These are phyloP conservation scores for Enteromius anoplus DNA, from an alignment of 2,797 vertebrate genomes.

Conservation along the genomic window DNA sequence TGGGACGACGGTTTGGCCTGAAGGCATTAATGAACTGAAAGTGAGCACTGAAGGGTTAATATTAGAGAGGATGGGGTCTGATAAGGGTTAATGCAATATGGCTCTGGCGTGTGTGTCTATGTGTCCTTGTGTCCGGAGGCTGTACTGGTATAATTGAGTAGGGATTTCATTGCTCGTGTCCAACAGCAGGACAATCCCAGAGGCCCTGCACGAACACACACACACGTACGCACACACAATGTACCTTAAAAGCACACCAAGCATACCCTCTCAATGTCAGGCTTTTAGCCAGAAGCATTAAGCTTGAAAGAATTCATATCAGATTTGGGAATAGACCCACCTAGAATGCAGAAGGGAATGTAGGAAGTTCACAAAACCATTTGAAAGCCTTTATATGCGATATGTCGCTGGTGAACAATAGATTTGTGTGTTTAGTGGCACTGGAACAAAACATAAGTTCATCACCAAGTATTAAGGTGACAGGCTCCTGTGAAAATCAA, in stretches of 20 bases:
- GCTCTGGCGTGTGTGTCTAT: constrained; percentile 33
- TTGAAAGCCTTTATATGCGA: constrained; percentile 30
- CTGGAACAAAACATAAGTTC: constrained; percentile 29
- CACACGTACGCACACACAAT: constrained; percentile 19
- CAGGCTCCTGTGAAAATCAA: constrained; percentile 24
- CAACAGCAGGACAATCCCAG: constrained; percentile 52
- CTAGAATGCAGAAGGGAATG: constrained; percentile 39
- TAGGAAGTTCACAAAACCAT: constrained; percentile 38
- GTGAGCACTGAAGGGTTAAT: constrained; percentile 51
- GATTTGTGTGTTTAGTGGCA: constrained; percentile 34
- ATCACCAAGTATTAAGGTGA: constrained; percentile 28
- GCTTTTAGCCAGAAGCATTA: constrained; percentile 48
- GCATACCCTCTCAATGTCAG: constrained; percentile 51
- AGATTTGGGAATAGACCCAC: constrained; percentile 48
- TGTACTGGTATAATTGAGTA: constrained; percentile 44
- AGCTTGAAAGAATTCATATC: constrained; percentile 52
- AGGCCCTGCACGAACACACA: constrained; percentile 33
- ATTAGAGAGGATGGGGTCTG: constrained; percentile 43
- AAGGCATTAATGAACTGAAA: constrained; percentile 48
- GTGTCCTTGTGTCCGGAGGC: constrained; percentile 46
- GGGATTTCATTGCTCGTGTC: constrained; percentile 56
- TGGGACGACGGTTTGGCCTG: constrained; percentile 33
- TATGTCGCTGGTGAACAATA: constrained; percentile 42
- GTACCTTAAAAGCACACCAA: constrained; percentile 47
- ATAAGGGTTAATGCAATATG: constrained; percentile 53